Conservation (phyloP, 2,113 vertebrate species). For the Hiodon alosoides region DNA sequence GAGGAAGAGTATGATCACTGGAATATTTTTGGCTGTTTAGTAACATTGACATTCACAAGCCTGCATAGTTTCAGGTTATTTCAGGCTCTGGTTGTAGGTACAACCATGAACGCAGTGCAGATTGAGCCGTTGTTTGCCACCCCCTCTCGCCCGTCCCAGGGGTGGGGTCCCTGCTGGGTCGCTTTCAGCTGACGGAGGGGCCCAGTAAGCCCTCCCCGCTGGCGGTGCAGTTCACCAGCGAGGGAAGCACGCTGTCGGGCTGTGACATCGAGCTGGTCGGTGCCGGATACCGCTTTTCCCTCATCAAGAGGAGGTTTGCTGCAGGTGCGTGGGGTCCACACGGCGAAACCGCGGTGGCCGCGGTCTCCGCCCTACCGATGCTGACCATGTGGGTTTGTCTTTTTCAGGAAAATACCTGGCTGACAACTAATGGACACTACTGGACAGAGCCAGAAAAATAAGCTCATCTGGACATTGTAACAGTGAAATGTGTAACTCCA, state of each 20-base stretch:
- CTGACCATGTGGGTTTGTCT: conserved; percentile 26
- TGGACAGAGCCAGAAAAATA: conserved; percentile 27
- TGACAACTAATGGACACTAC: conserved; percentile 73
- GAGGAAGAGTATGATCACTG: too few species aligned
- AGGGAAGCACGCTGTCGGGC: conserved; percentile 77
- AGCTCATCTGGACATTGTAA: conserved; percentile 36
- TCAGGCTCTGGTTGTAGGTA: neutral
- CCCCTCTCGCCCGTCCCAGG: conserved; percentile 43
- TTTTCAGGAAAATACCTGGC: conserved; percentile 94
- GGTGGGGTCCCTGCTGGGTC: conserved; percentile 74
- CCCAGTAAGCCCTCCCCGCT: conserved; percentile 72
- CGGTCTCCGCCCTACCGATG: neutral
- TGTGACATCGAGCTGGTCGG: conserved; percentile 79
- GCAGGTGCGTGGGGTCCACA: conserved; percentile 60
- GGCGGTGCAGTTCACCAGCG: conserved; percentile 80
- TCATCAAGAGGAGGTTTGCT: conserved; percentile 82
- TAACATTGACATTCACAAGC: too few species aligned
- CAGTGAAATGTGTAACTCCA: conserved; percentile 14
- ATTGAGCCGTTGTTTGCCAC: neutral
- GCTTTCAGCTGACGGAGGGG: conserved; percentile 73
- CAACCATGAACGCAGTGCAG: neutral
- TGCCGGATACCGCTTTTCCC: conserved; percentile 77
- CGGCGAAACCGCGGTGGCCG: neutral
- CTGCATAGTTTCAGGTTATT: neutral
- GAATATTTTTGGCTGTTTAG: too few species aligned